A percentile compares a stretch with the other conserved stretches of the same genome.
These are phyloP conservation scores for Gymnodraco acuticeps DNA, from an alignment of 2,797 vertebrate species.

Conservation along the genomic window DNA sequence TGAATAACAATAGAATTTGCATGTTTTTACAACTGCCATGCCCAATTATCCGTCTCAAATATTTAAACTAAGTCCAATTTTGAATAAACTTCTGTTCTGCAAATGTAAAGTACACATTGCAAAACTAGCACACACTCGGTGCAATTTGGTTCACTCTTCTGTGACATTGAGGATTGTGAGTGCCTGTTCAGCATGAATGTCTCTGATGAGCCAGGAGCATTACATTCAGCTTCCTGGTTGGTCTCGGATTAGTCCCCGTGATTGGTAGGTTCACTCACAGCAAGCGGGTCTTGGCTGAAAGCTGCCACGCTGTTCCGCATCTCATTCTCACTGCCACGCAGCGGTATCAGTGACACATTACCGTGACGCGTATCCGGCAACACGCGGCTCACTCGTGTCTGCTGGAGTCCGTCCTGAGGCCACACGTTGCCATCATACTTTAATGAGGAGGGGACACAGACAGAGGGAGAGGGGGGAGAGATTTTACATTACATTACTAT, in stretches of 20 bases:
- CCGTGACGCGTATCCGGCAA: slow-evolving; percentile 87
- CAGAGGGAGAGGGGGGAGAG: slow-evolving; percentile 1
- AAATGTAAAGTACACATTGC: background rate
- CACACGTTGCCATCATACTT: slow-evolving; percentile 88
- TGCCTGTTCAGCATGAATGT: slow-evolving; percentile 67
- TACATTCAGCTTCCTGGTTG: slow-evolving; percentile 34
- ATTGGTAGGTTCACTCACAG: slow-evolving; percentile 90
- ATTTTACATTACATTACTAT: slow-evolving; percentile 3
- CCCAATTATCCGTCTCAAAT: slow-evolving; percentile 2
- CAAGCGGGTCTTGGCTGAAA: slow-evolving; percentile 89
- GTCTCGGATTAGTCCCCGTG: slow-evolving; percentile 64
- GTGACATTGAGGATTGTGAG: slow-evolving; percentile 43
- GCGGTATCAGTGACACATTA: slow-evolving; percentile 93
- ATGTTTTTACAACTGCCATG: background rate
- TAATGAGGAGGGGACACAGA: background rate
- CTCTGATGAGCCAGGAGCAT: slow-evolving; percentile 63
- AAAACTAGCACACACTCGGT: slow-evolving; percentile 14
- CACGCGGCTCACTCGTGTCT: slow-evolving; percentile 71
- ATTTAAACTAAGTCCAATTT: slow-evolving; percentile 5
- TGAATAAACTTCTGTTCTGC: slow-evolving; percentile 2
- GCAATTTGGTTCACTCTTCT: slow-evolving; percentile 24
- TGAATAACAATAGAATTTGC: background rate
- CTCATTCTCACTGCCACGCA: slow-evolving; percentile 95
- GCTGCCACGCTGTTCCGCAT: slow-evolving; percentile 96
- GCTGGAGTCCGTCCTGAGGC: slow-evolving; percentile 87